Evolutionary conservation across 2,888 invertebrate species (phyloP).

Genomic region (Odontomyia ornata): DNA sequence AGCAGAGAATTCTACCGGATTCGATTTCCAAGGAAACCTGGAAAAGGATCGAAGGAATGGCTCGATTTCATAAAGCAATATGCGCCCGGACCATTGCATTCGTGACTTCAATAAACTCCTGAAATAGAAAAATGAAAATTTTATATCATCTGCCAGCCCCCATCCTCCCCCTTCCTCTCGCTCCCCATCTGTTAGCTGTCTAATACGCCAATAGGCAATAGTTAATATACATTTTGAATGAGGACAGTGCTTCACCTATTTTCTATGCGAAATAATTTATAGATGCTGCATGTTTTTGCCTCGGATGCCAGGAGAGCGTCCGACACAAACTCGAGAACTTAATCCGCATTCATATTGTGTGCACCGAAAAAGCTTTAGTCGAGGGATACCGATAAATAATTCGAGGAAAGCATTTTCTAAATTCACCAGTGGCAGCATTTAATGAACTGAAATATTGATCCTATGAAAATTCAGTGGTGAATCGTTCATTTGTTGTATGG

Average conservation of each 20-base stretch:
- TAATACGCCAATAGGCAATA: neutral
- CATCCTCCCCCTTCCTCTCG: too few relatives aligned
- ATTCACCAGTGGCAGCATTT: neutral
- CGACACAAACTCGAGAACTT: neutral
- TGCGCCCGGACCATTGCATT: neutral
- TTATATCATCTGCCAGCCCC: too few relatives aligned
- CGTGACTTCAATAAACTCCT: neutral
- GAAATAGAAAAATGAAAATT: neutral
- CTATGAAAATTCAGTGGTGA: neutral
- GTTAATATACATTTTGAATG: neutral
- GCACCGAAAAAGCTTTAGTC: neutral
- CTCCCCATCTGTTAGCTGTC: too few relatives aligned
- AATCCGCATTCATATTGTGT: neutral
- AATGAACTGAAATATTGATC: neutral
- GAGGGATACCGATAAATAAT: neutral
- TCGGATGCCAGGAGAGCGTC: neutral
- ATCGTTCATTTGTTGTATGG: too few relatives aligned
- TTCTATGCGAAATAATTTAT: neutral
- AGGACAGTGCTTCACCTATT: neutral
- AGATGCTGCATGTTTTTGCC: neutral
- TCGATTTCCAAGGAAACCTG: neutral
- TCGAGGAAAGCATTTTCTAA: neutral
- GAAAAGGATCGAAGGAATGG: neutral
- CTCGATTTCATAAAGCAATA: neutral
- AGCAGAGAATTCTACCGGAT: too few relatives aligned